A percentile compares a stretch with the other conserved stretches of the same genome.
Evolutionary conservation across 2,797 vertebrate genomes (phyloP).

Genomic region (Perodicticus potto): DNA sequence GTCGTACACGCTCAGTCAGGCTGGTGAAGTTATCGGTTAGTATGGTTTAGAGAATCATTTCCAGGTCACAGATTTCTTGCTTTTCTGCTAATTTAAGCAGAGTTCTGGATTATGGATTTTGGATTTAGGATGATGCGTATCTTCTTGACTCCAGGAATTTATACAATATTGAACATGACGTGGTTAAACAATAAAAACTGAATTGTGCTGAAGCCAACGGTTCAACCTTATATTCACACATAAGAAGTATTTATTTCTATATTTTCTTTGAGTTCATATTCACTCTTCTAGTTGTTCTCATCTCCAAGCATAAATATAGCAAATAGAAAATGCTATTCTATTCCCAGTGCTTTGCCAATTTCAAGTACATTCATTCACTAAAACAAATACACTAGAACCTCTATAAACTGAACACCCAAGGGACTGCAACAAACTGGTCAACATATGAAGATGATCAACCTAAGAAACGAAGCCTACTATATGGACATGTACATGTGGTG

Average conservation of each 20-base stretch:
- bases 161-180: neutral
- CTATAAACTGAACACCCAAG: too few species aligned
- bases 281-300: constrained; percentile 11
- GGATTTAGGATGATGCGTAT: neutral
- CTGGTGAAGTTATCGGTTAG: neutral
- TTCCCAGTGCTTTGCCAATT: neutral
- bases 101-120: neutral
- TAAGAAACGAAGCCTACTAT: too few species aligned
- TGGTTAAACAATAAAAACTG: constrained; percentile 30
- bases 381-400: neutral
- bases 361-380: neutral
- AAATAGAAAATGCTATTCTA: neutral
- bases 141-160: neutral
- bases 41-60: neutral
- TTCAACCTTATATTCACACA: neutral
- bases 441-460: too few species aligned
- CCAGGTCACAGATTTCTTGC: constrained; percentile 21
- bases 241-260: neutral
- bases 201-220: neutral
- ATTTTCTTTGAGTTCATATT: constrained; percentile 36
- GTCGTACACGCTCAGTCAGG: neutral
- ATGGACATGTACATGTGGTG: too few species aligned
- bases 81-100: constrained; percentile 33
- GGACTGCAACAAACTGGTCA: too few species aligned
- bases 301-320: neutral